Conservation (phyloP, 2,888 invertebrate species). For the Ophonus ardosiacus region DNA sequence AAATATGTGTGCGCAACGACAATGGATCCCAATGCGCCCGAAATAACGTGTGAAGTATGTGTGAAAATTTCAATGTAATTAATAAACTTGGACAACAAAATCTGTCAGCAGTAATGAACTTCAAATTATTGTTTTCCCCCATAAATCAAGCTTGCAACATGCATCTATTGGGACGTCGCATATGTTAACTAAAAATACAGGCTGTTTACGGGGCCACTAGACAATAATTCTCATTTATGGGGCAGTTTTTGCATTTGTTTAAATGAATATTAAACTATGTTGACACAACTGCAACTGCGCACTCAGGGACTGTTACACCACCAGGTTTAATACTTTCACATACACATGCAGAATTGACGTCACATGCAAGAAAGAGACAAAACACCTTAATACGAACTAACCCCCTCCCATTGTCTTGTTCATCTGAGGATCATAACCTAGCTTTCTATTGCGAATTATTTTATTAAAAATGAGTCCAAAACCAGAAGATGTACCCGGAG, state of each 20-base stretch:
- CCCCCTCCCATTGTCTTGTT: too few relatives aligned
- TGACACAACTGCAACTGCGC: background rate
- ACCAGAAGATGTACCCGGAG: too few relatives aligned
- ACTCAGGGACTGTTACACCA: background rate
- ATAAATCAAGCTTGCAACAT: conserved; percentile 56
- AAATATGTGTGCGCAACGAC: conserved; percentile 9
- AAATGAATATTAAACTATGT: conserved; percentile 9
- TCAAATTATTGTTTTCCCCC: conserved; percentile 56
- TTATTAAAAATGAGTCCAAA: too few relatives aligned
- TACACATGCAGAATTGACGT: too few relatives aligned
- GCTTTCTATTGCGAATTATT: too few relatives aligned
- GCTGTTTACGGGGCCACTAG: conserved; percentile 6
- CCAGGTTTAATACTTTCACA: too few relatives aligned
- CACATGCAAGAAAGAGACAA: too few relatives aligned
- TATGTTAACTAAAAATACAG: conserved; percentile 51
- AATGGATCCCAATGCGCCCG: conserved; percentile 31
- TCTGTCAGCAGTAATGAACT: conserved; percentile 60
- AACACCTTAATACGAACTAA: too few relatives aligned
- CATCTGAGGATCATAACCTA: too few relatives aligned
- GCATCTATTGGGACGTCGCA: conserved; percentile 23
- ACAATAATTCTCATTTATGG: conserved; percentile 45
- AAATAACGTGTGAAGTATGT: conserved; percentile 56
- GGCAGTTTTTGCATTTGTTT: conserved; percentile 11
- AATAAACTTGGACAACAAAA: conserved; percentile 60
- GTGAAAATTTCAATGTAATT: conserved; percentile 56